phyloP scores from a whole-genome alignment of 2,888 invertebrate species.

The Drosophila dives region DNA sequence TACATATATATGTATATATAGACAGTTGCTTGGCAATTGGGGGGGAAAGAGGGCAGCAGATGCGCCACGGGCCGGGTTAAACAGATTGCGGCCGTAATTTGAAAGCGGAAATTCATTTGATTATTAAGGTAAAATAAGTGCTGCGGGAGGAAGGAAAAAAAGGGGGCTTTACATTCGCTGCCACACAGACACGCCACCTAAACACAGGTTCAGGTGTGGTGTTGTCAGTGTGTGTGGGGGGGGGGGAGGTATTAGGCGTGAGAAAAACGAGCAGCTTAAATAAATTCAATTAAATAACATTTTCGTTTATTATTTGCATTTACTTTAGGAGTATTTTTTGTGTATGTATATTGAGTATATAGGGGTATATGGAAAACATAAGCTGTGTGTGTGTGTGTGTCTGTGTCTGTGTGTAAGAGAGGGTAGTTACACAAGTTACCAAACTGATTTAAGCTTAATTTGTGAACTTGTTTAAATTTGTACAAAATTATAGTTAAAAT shows the following conservation, averaged over 20 bases:
- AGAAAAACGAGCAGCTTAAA: conserved; percentile 72
- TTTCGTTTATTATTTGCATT: conserved; percentile 78
- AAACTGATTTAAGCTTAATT: background rate
- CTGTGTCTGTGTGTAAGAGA: conserved; percentile 1
- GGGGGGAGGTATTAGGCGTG: conserved; percentile 5
- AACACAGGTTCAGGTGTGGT: conserved; percentile 15
- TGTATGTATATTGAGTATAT: conserved; percentile 34
- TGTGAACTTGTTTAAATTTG: background rate
- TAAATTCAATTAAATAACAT: conserved; percentile 81
- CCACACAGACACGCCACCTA: conserved; percentile 7
- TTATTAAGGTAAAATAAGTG: conserved; percentile 79
- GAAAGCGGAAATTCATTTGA: conserved; percentile 79
- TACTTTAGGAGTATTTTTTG: conserved; percentile 63
- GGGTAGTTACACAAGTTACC: background rate
- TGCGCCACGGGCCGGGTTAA: conserved; percentile 56
- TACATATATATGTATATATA: conserved; percentile 26
- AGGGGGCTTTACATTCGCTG: background rate
- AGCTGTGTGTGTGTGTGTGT: conserved; percentile 18
- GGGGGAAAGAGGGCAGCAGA: conserved; percentile 12
- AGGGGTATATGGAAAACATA: conserved; percentile 38
- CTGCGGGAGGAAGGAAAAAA: background rate
- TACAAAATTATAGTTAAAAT: background rate
- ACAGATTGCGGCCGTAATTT: conserved; percentile 81
- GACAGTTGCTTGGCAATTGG: conserved; percentile 39
- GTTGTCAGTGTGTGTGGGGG: background rate